Evolutionary conservation across 2,888 invertebrate genomes (phyloP).

Genomic region (Dicycla oo): DNA sequence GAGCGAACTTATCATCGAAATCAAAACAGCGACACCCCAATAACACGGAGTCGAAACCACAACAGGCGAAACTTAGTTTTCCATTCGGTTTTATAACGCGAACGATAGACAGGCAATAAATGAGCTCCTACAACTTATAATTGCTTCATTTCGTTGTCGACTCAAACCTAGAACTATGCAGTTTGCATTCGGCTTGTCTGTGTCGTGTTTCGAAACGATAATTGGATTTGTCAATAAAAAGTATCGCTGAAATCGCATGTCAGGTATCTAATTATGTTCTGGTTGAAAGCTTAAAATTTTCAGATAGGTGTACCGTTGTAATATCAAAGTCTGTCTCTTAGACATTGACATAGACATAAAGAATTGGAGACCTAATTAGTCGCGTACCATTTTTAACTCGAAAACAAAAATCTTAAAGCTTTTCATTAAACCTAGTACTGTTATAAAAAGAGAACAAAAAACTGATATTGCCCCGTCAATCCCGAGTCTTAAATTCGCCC

Average conservation of each 20-base stretch:
- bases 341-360: background rate
- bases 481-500: slow-evolving; percentile 49
- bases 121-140: slow-evolving; percentile 88
- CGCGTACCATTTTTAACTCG: slow-evolving; percentile 10
- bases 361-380: slow-evolving; percentile 20
- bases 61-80: slow-evolving; percentile 82
- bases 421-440: slow-evolving; percentile 50
- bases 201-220: slow-evolving; percentile 69
- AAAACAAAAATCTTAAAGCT: slow-evolving; percentile 36
- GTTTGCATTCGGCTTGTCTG: slow-evolving; percentile 77
- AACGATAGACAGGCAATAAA: slow-evolving; percentile 89
- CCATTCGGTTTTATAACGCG: slow-evolving; percentile 85
- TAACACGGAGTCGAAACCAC: slow-evolving; percentile 76
- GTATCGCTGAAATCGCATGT: slow-evolving; percentile 47
- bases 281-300: background rate
- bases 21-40: slow-evolving; percentile 72
- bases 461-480: slow-evolving; percentile 45
- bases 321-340: slow-evolving; percentile 2
- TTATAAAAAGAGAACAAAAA: slow-evolving; percentile 44
- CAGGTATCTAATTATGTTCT: slow-evolving; percentile 22
- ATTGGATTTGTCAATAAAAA: slow-evolving; percentile 67
- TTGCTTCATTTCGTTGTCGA: slow-evolving; percentile 88
- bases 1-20: slow-evolving; percentile 64
- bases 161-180: slow-evolving; percentile 73
- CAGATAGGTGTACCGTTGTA: background rate